phyloP scores from a whole-genome alignment of 1,140 invertebrate genomes.

The Calliopsis andreniformis region DNA sequence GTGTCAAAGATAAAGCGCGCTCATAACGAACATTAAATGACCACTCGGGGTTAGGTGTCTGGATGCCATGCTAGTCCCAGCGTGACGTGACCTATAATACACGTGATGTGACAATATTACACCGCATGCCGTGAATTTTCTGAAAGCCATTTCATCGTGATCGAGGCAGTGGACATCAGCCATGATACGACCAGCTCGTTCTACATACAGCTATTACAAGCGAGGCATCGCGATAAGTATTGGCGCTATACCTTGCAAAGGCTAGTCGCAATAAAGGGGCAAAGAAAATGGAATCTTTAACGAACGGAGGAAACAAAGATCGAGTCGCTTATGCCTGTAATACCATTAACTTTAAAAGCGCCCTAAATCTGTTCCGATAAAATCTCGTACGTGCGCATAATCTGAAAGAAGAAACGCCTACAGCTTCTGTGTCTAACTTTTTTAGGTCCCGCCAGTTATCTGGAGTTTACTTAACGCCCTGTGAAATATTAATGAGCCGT shows the following conservation, averaged over 20 bases:
- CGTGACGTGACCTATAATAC: too few relatives aligned
- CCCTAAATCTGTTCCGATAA: not conserved
- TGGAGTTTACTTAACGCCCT: not conserved
- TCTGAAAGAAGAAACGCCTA: not conserved
- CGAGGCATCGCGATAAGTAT: constrained; percentile 15
- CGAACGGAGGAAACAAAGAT: not conserved
- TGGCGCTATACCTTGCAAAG: not conserved
- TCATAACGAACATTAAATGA: too few relatives aligned
- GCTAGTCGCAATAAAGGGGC: not conserved
- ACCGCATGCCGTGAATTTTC: constrained; percentile 69
- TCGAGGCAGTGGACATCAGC: constrained; percentile 62
- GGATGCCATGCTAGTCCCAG: too few relatives aligned
- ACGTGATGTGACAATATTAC: constrained; percentile 64
- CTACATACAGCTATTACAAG: constrained; percentile 43
- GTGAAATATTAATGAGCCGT: too few relatives aligned
- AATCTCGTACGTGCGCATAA: not conserved
- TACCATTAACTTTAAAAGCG: constrained; percentile 11
- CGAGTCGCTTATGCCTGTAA: not conserved
- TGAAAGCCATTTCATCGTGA: constrained; percentile 61
- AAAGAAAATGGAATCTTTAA: constrained; percentile 11
- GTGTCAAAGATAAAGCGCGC: too few relatives aligned
- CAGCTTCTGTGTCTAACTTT: not conserved
- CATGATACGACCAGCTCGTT: too few relatives aligned
- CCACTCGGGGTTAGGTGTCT: too few relatives aligned
- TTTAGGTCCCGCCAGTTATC: not conserved